A percentile compares a stretch with the other conserved stretches of the same genome.
These are phyloP conservation scores for Phoxinus phoxinus DNA, from an alignment of 2,113 vertebrate species.

Conservation along the genomic window DNA sequence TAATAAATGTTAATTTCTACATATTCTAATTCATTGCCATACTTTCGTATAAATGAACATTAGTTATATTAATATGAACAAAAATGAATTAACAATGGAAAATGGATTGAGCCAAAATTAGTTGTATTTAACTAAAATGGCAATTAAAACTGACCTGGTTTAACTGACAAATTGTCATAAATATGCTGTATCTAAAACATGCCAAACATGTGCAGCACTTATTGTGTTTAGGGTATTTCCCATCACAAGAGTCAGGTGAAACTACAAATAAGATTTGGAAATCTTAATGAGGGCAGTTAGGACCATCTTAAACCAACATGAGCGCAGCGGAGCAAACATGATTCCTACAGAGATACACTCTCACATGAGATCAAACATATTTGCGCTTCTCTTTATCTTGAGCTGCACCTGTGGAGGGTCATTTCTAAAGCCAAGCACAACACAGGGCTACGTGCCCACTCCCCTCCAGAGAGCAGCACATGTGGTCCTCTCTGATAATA, in stretches of 20 bases:
- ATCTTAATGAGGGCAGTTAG: slow-evolving; percentile 38
- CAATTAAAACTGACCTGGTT: too few relatives aligned
- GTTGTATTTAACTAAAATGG: too few relatives aligned
- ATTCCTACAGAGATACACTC: slow-evolving; percentile 45
- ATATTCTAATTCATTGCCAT: too few relatives aligned
- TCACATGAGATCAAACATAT: slow-evolving; percentile 51
- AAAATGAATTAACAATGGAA: too few relatives aligned
- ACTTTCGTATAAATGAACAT: too few relatives aligned
- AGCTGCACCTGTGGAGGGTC: slow-evolving; percentile 53
- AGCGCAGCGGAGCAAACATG: slow-evolving; percentile 6
- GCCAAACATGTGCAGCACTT: not conserved
- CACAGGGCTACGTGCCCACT: slow-evolving; percentile 23
- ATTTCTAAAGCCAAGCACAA: slow-evolving; percentile 52
- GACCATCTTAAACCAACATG: slow-evolving; percentile 45
- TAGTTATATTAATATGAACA: too few relatives aligned
- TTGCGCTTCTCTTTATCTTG: slow-evolving; percentile 51
- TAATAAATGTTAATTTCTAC: too few relatives aligned
- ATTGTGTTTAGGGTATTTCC: not conserved
- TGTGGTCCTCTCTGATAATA: slow-evolving; percentile 56
- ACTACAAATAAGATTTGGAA: not conserved
- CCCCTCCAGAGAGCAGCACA: slow-evolving; percentile 38
- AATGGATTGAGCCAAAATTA: too few relatives aligned
- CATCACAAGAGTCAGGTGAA: slow-evolving; percentile 5
- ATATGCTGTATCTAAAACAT: not conserved
- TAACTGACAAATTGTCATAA: not conserved